These are phyloP conservation scores for Phalanger gymnotis DNA, from an alignment of 2,797 vertebrate genomes.

Conservation along the genomic window DNA sequence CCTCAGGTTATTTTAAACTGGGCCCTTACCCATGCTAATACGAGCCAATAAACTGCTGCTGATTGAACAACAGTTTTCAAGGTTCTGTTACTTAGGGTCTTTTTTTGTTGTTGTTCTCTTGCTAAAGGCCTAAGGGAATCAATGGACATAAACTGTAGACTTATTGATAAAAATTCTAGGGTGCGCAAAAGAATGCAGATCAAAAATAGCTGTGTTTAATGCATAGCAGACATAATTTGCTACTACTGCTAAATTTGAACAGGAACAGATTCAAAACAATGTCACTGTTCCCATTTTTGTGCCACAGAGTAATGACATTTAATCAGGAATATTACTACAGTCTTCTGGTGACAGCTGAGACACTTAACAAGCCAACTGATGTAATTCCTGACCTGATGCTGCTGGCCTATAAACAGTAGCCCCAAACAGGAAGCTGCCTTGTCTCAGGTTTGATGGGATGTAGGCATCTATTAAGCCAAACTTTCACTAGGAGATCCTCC, in stretches of 20 bases:
- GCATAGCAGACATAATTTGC: constrained; percentile 82
- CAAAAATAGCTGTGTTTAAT: constrained; percentile 84
- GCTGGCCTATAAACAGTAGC: constrained; percentile 57
- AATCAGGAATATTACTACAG: constrained; percentile 81
- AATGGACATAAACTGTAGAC: constrained; percentile 83
- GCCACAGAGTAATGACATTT: constrained; percentile 84
- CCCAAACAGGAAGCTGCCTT: constrained; percentile 66
- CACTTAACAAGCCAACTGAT: constrained; percentile 76
- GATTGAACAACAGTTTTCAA: constrained; percentile 80
- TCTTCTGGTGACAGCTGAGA: constrained; percentile 83
- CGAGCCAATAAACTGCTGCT: constrained; percentile 75
- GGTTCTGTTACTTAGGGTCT: constrained; percentile 79
- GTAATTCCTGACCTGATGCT: constrained; percentile 74
- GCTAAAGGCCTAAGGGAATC: constrained; percentile 82
- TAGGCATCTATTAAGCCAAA: background rate
- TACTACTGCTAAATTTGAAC: constrained; percentile 85
- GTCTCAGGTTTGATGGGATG: constrained; percentile 20
- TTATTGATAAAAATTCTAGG: constrained; percentile 86
- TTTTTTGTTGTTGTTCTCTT: constrained; percentile 79
- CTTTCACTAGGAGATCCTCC: constrained; percentile 39
- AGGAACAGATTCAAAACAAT: constrained; percentile 81
- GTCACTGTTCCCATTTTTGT: constrained; percentile 79
- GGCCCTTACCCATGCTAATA: constrained; percentile 76
- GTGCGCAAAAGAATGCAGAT: constrained; percentile 79
- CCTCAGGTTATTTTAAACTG: constrained; percentile 77